These are phyloP conservation scores for Australoheros scitulus DNA, from an alignment of 2,113 vertebrate species.

Conservation along the genomic window DNA sequence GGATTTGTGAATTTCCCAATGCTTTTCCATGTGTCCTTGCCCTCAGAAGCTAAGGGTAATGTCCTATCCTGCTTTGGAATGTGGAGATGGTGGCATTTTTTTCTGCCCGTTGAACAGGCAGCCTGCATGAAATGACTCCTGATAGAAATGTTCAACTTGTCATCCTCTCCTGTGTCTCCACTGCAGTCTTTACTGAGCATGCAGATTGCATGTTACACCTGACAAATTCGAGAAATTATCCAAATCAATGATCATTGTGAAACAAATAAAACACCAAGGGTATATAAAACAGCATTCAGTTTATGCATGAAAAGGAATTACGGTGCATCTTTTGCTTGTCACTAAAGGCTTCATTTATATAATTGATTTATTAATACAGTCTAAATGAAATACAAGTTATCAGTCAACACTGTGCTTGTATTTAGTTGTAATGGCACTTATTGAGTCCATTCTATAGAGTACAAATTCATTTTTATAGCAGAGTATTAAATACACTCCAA, in stretches of 20 bases:
- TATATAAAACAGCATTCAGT: not conserved
- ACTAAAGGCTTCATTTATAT: not conserved
- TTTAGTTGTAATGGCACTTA: not conserved
- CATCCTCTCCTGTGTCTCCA: slow-evolving; percentile 17
- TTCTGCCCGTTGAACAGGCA: slow-evolving; percentile 72
- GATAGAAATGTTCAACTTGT: slow-evolving; percentile 51
- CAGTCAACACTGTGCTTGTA: not conserved
- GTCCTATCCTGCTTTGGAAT: slow-evolving; percentile 59
- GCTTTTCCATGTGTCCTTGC: slow-evolving; percentile 71
- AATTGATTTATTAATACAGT: not conserved
- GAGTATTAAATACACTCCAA: not conserved
- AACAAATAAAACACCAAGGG: not conserved
- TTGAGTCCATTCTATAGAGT: not conserved
- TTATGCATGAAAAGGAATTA: not conserved
- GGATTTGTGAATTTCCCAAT: slow-evolving; percentile 54
- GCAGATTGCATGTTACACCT: not conserved
- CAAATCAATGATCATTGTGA: slow-evolving; percentile 4
- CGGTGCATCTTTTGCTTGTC: not conserved
- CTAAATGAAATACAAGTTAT: not conserved
- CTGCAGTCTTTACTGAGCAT: slow-evolving; percentile 18
- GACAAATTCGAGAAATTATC: slow-evolving; percentile 3
- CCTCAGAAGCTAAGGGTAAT: slow-evolving; percentile 68
- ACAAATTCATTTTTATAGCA: not conserved
- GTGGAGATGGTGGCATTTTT: slow-evolving; percentile 53
- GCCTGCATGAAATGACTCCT: slow-evolving; percentile 70